Percentiles rank a stretch among this genome's conserved stretches.
Conservation (phyloP, 2,888 invertebrate species). For the Mactromeris polynyma region DNA sequence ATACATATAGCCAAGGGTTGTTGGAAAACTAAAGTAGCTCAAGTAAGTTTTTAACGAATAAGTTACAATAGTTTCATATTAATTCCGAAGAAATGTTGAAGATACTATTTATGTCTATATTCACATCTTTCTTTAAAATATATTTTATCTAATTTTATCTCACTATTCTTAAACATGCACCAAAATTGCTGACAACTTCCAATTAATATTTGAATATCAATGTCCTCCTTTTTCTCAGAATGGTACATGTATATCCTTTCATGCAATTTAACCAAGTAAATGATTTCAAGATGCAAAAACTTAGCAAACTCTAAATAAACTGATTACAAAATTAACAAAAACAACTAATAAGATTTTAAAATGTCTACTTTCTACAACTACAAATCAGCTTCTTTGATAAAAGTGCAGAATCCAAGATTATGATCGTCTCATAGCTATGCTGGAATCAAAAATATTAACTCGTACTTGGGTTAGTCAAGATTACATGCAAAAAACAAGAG, state of each 20-base stretch:
- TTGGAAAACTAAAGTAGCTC: too few relatives aligned
- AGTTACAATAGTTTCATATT: too few relatives aligned
- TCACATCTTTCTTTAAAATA: too few relatives aligned
- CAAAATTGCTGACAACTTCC: neutral
- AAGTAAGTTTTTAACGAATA: too few relatives aligned
- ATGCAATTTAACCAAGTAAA: neutral
- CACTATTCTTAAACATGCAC: neutral
- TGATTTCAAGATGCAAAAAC: neutral
- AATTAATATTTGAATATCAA: neutral
- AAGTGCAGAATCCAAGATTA: neutral
- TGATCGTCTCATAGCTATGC: neutral
- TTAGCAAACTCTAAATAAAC: neutral
- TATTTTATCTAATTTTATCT: too few relatives aligned
- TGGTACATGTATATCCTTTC: neutral
- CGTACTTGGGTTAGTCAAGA: neutral
- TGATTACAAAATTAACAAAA: neutral
- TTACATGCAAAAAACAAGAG: neutral
- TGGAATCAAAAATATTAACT: neutral
- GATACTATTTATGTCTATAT: too few relatives aligned
- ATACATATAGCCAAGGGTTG: too few relatives aligned
- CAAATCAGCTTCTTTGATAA: neutral
- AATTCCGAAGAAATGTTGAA: too few relatives aligned
- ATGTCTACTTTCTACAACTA: conserved; percentile 4
- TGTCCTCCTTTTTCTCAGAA: neutral
- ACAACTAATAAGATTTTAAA: neutral